Conservation (phyloP, 2,888 invertebrate species). For the Scelioninae gen. 1 region DNA sequence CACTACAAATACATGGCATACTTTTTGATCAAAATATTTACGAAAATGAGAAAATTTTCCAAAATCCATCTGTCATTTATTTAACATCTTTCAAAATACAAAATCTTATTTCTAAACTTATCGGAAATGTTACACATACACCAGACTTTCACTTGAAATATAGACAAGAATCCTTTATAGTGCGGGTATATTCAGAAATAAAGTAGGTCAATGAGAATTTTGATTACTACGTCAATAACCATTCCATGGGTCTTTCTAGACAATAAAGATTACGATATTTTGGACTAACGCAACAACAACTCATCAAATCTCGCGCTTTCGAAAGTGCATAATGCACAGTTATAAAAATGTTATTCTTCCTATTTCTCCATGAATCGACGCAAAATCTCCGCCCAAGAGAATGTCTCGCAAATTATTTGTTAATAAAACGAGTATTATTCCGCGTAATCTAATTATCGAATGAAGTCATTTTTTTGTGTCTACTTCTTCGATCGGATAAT, state of each 20-base stretch:
- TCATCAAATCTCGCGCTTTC: conserved; percentile 39
- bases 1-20: too few species aligned
- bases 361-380: too few species aligned
- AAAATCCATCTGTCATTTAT: too few species aligned
- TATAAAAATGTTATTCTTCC: conserved; percentile 46
- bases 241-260: conserved; percentile 55
- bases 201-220: conserved; percentile 69
- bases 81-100: too few species aligned
- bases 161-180: conserved; percentile 44
- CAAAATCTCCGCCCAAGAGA: not conserved
- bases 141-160: conserved; percentile 40
- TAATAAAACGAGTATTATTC: conserved; percentile 21
- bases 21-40: too few species aligned
- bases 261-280: conserved; percentile 65
- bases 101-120: too few species aligned
- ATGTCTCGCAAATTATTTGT: conserved; percentile 27
- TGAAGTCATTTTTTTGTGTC: conserved; percentile 22
- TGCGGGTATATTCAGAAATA: conserved; percentile 57
- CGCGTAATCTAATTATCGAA: conserved; percentile 22
- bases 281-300: conserved; percentile 53
- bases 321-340: conserved; percentile 46
- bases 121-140: conserved; percentile 24
- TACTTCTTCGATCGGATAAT: conserved; percentile 62
- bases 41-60: too few species aligned
- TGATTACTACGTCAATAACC: conserved; percentile 67